Conservation (phyloP, 2,888 invertebrate species). For the Drosophila greeni region DNA sequence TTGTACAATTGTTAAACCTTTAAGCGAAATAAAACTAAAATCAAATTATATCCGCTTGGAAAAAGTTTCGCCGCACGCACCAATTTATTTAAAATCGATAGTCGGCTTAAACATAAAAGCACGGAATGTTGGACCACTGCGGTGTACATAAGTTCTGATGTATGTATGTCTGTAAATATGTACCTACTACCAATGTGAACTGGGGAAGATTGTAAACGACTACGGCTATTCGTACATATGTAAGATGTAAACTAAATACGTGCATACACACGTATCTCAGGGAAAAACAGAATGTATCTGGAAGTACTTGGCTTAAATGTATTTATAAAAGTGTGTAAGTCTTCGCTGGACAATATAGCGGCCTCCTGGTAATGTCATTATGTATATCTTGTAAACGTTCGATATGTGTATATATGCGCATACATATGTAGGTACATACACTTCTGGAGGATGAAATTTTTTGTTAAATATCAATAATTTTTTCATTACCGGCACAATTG, state of each 20-base stretch:
- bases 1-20: not conserved
- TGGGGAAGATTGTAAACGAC: constrained; percentile 22
- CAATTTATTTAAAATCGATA: constrained; percentile 33
- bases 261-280: constrained; percentile 1
- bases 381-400: constrained; percentile 25
- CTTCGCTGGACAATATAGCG: constrained; percentile 10
- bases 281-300: constrained; percentile 2
- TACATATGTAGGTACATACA: constrained; percentile 33
- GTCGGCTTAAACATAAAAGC: constrained; percentile 32
- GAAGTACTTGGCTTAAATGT: not conserved
- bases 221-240: constrained; percentile 12
- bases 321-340: not conserved
- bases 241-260: constrained; percentile 17
- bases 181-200: constrained; percentile 12
- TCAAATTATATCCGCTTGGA: not conserved
- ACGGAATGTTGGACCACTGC: constrained; percentile 30
- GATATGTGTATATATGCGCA: constrained; percentile 15
- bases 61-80: constrained; percentile 21
- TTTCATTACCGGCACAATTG: constrained; percentile 21
- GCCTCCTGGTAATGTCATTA: constrained; percentile 19
- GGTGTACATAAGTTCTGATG: constrained; percentile 36
- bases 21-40: not conserved
- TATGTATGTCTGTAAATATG: constrained; percentile 27
- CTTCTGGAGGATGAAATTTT: constrained; percentile 20
- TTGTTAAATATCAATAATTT: constrained; percentile 35